phyloP scores from a whole-genome alignment of 2,888 invertebrate genomes.

The Amblyteles armatorius region DNA sequence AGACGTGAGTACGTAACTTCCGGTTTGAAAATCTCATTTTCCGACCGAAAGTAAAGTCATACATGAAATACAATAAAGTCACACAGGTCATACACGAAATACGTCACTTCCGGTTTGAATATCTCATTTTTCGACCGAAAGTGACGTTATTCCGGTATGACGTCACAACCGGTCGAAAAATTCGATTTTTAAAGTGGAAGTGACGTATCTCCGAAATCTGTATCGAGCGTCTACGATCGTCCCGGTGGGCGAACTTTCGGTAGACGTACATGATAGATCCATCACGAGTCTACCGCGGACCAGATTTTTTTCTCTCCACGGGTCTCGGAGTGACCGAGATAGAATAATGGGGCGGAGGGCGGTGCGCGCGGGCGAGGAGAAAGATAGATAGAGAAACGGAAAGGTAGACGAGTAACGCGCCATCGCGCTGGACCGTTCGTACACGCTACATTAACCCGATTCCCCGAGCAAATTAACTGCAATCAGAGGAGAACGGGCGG shows the following conservation, averaged over 20 bases:
- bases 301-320: slow-evolving; percentile 5
- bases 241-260: no score
- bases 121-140: no score
- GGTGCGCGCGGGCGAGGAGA: slow-evolving; percentile 13
- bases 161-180: no score
- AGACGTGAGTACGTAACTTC: background rate
- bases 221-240: no score
- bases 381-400: slow-evolving; percentile 43
- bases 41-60: no score
- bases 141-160: no score
- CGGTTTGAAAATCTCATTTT: background rate
- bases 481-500: slow-evolving; percentile 80
- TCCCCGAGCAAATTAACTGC: slow-evolving; percentile 84
- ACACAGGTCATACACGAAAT: no score
- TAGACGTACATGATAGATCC: background rate
- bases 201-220: background rate
- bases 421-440: slow-evolving; percentile 70
- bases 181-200: background rate
- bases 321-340: slow-evolving; percentile 15
- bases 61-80: no score
- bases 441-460: slow-evolving; percentile 84
- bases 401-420: slow-evolving; percentile 54
- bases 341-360: slow-evolving; percentile 23
- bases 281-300: slow-evolving; percentile 11
- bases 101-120: no score